phyloP scores from a whole-genome alignment of 2,113 vertebrate species.

The Bos indicus region DNA sequence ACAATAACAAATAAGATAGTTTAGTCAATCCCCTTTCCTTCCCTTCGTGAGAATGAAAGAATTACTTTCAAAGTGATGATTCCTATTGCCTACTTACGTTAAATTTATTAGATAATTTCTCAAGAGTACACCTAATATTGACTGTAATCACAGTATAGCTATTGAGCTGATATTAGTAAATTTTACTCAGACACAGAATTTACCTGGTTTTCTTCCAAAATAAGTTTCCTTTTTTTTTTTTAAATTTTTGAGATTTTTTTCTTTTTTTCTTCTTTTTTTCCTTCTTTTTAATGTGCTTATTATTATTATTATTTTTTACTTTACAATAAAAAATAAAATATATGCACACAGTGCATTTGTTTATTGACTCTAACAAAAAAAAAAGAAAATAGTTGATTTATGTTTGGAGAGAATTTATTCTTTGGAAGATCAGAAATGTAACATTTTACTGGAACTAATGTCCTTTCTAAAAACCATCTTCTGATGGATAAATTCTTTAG shows the following conservation, averaged over 20 bases:
- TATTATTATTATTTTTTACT: too few species aligned
- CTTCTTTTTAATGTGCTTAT: too few species aligned
- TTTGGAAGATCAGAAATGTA: neutral
- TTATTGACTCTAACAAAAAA: too few species aligned
- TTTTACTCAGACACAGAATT: neutral
- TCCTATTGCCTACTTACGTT: neutral
- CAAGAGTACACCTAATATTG: neutral
- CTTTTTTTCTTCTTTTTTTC: too few species aligned
- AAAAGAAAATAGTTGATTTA: neutral
- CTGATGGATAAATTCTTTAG: neutral
- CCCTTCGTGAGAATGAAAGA: neutral
- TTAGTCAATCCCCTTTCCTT: neutral
- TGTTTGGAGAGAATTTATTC: neutral
- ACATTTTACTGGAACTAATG: neutral
- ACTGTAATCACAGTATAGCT: neutral
- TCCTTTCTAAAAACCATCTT: neutral
- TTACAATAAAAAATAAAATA: too few species aligned
- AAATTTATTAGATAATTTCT: neutral
- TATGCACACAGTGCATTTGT: too few species aligned
- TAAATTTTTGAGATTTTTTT: neutral
- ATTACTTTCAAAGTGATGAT: neutral
- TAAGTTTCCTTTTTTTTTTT: neutral
- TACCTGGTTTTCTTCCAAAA: neutral
- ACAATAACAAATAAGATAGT: neutral
- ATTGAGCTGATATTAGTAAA: neutral